Base-by-base conservation (phyloP, 2,888 invertebrate species). In the Malthinus flaveolus region DNA sequence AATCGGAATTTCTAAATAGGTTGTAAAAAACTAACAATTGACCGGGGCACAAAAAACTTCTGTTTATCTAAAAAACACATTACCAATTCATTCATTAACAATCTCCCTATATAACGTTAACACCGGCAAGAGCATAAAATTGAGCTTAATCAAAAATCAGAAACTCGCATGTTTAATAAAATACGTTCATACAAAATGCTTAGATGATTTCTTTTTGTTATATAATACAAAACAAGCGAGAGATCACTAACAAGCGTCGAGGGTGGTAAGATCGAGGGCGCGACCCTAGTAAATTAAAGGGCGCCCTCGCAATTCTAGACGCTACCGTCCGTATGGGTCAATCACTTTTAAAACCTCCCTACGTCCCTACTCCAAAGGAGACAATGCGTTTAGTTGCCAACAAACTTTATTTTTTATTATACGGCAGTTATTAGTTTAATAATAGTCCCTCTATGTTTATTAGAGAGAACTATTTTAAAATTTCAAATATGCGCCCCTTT, bases 261-360 rank as follows among this genome's bases (percentile, higher is more conserved):
- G 77, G 77, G 78, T 78, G 77, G 77, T 72, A 73, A 59, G 46
- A 49, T 53, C 48, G 65, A 71, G 77, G 77, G 77, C 77, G 76
- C 76, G 76, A 77, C 77, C 77, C 77, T 73, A 71, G 71, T 69
- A 76, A 77, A 78, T 76, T 76, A 76, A 73, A 76, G 75, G 73
- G 73, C 76, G 71, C 73, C 71, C 73, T 73, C 65, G 70, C 73
- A 66, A 68, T 73, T 71, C 70, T 72, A 71, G 73, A 71, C 66
- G 68, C 68, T 70, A 65, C 67, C 64, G 53, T 57, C 65, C 64
- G 63, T 65, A 66, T 63, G 68, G 66, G 68, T 66, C 68, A 64
- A 67, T 70, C 67, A 64, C 65, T 67, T 62, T 66, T 64, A 57
- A 60, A 66, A 65, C 59, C 65, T 65, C 66, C 64, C 58, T 39